phyloP scores from a whole-genome alignment of 2,888 invertebrate genomes.

The Noctua janthe region DNA sequence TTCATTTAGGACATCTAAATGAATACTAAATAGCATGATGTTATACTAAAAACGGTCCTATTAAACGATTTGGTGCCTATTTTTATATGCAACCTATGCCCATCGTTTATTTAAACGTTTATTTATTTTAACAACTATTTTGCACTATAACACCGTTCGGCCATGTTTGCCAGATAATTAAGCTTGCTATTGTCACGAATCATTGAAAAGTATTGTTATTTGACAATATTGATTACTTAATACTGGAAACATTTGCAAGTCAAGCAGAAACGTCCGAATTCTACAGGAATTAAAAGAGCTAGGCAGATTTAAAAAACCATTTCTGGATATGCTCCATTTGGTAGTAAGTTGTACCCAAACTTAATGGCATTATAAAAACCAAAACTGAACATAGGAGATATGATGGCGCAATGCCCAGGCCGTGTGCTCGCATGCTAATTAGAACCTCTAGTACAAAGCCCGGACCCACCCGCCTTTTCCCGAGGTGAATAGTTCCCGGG shows the following conservation, averaged over 20 bases:
- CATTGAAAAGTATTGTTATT: not conserved
- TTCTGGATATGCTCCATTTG: not conserved
- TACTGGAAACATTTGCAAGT: too few relatives aligned
- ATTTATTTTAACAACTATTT: not conserved
- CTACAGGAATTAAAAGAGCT: too few relatives aligned
- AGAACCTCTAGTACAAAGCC: not conserved
- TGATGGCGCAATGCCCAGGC: not conserved
- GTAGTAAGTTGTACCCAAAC: not conserved
- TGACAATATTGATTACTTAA: not conserved
- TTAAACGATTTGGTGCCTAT: not conserved
- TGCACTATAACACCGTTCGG: not conserved
- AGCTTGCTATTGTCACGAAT: not conserved
- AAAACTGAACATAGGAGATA: slow-evolving; percentile 17
- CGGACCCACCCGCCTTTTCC: not conserved
- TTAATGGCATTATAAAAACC: slow-evolving; percentile 3
- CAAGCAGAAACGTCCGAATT: too few relatives aligned
- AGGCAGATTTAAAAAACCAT: not conserved
- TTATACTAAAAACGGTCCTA: not conserved
- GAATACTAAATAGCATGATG: not conserved
- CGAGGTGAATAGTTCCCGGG: not conserved
- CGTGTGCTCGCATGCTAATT: slow-evolving; percentile 41
- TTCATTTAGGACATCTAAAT: not conserved
- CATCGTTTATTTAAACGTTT: not conserved
- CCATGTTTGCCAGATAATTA: not conserved
- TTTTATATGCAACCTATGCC: not conserved